These are phyloP conservation scores for Corapipo altera DNA, from an alignment of 2,113 vertebrate species.

Conservation along the genomic window DNA sequence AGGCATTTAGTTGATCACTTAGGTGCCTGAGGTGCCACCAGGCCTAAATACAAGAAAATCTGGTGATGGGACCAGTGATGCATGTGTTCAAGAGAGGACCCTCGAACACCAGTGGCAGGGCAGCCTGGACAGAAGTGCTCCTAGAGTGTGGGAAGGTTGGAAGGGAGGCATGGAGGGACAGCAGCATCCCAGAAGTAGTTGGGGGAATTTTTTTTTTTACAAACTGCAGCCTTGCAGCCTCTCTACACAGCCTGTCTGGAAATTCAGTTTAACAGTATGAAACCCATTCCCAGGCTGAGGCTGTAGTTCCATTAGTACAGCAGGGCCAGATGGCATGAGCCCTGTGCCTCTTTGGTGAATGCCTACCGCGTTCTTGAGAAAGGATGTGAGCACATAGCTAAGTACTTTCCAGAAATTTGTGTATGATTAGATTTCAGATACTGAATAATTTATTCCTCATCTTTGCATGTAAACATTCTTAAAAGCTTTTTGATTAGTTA, in stretches of 20 bases:
- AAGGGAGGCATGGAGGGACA: fast-evolving
- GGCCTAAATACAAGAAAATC: background rate
- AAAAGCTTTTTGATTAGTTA: constrained; percentile 50
- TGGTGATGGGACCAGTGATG: background rate
- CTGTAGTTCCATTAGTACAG: background rate
- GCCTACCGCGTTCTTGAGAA: background rate
- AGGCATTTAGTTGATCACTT: background rate
- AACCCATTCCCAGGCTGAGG: background rate
- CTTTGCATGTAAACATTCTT: constrained; percentile 10
- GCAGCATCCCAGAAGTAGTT: fast-evolving
- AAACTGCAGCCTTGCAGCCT: background rate
- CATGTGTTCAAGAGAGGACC: fast-evolving
- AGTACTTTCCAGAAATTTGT: constrained; percentile 18
- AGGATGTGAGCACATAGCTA: background rate
- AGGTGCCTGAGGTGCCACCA: background rate
- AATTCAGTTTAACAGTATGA: background rate
- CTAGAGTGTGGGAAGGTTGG: background rate
- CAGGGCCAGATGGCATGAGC: background rate
- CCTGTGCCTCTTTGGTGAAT: background rate
- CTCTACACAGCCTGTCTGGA: background rate
- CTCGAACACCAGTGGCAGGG: background rate
- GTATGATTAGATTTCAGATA: background rate
- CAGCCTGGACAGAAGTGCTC: background rate
- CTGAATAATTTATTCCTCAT: constrained; percentile 20
- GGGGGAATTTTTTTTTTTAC: background rate